These are phyloP conservation scores for Drosophila conformis DNA, from an alignment of 2,888 invertebrate species.

Conservation along the genomic window DNA sequence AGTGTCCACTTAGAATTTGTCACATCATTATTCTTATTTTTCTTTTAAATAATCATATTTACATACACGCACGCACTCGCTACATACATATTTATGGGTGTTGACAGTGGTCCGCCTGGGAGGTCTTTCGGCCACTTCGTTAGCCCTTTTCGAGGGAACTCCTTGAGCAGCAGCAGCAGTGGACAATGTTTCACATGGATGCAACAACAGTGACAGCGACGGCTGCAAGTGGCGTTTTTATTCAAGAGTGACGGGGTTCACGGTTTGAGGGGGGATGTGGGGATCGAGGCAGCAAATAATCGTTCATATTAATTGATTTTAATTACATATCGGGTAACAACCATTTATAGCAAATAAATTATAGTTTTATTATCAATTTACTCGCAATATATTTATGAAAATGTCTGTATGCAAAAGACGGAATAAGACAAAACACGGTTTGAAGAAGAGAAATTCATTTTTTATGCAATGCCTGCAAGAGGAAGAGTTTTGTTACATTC, in stretches of 20 bases:
- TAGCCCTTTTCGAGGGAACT: conserved; percentile 70
- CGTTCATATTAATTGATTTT: neutral
- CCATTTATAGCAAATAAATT: neutral
- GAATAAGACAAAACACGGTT: neutral
- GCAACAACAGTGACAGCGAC: conserved; percentile 29
- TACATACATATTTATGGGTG: conserved; percentile 14
- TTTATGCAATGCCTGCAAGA: neutral
- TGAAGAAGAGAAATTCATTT: no score
- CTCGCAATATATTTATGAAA: neutral
- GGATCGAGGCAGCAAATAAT: neutral
- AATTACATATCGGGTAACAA: neutral
- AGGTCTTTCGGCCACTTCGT: conserved; percentile 73
- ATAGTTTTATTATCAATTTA: neutral
- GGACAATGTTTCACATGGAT: conserved; percentile 69
- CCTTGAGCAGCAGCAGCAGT: conserved; percentile 49
- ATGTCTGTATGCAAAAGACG: neutral
- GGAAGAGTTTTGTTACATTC: neutral
- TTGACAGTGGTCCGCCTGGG: conserved; percentile 54
- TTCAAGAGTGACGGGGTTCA: neutral
- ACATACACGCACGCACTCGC: conserved; percentile 34
- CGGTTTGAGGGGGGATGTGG: neutral
- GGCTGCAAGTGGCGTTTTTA: conserved; percentile 20
- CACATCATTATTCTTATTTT: conserved; percentile 82
- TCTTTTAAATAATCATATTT: conserved; percentile 75
- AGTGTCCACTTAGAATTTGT: conserved; percentile 80